Conservation (phyloP, 2,888 invertebrate species). For the Bruchidius siliquastri region DNA sequence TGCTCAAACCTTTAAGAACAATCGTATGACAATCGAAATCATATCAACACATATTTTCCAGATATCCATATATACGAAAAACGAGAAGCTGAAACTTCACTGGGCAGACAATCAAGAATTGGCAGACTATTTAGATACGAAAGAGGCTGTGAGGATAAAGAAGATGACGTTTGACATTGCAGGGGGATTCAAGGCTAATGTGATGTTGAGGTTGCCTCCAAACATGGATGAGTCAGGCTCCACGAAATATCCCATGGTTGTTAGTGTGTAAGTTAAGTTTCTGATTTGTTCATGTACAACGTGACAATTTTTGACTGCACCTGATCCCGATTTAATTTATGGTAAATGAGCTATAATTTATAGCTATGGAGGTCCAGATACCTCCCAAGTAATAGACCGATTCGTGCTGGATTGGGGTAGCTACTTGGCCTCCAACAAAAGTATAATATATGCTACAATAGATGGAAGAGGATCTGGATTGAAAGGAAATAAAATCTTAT, state of each 20-base stretch:
- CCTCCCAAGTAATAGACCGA: slow-evolving; percentile 75
- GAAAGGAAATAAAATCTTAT: slow-evolving; percentile 77
- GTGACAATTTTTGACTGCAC: no score
- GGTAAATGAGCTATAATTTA: not conserved
- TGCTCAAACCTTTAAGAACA: no score
- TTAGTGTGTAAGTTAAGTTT: slow-evolving; percentile 68
- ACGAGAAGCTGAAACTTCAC: not conserved
- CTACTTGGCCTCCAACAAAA: slow-evolving; percentile 77
- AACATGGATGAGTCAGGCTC: slow-evolving; percentile 60
- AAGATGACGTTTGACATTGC: slow-evolving; percentile 60
- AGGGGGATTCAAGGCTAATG: slow-evolving; percentile 67
- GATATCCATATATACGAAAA: not conserved
- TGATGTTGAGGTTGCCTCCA: slow-evolving; percentile 68
- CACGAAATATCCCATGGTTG: slow-evolving; percentile 75
- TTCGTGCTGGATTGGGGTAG: slow-evolving; percentile 85
- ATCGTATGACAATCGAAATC: no score
- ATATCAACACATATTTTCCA: not conserved
- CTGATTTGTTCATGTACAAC: no score
- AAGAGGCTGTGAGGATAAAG: slow-evolving; percentile 42
- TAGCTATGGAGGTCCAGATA: slow-evolving; percentile 90
- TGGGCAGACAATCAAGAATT: slow-evolving; percentile 69
- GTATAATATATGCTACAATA: slow-evolving; percentile 81
- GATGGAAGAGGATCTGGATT: slow-evolving; percentile 88
- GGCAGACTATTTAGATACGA: slow-evolving; percentile 42
- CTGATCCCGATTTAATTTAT: not conserved